A percentile compares a stretch with the other conserved stretches of the same genome.
Conservation (phyloP, 1,140 invertebrate species). For the Papilio polytes region DNA sequence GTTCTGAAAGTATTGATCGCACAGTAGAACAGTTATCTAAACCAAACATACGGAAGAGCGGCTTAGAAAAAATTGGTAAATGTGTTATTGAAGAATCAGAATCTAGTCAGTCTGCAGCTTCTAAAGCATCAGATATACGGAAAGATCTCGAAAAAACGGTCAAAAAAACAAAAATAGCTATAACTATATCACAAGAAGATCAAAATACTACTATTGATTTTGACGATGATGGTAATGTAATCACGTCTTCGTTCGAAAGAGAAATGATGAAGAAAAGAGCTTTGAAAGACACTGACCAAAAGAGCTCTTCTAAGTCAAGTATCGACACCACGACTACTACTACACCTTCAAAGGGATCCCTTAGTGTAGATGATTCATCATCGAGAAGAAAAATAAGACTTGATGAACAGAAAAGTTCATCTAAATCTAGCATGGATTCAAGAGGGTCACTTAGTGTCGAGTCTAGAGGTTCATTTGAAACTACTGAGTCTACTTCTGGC, state of each 20-base stretch:
- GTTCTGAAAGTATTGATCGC: constrained; percentile 82
- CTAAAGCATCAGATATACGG: constrained; percentile 70
- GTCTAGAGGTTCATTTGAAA: constrained; percentile 88
- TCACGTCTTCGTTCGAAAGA: constrained; percentile 76
- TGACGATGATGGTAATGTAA: constrained; percentile 79
- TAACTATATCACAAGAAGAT: constrained; percentile 83
- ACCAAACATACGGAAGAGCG: constrained; percentile 68
- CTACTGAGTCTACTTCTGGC: constrained; percentile 89
- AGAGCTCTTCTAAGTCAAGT: constrained; percentile 81
- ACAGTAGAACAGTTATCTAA: constrained; percentile 77
- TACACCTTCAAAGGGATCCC: constrained; percentile 79
- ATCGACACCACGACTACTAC: constrained; percentile 80
- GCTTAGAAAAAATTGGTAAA: constrained; percentile 79
- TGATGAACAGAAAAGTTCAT: constrained; percentile 84
- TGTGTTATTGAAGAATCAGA: constrained; percentile 80
- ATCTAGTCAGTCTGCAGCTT: constrained; percentile 79
- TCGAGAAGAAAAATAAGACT: constrained; percentile 76
- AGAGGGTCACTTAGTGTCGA: constrained; percentile 86
- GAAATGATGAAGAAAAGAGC: constrained; percentile 74
- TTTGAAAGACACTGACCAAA: constrained; percentile 78
- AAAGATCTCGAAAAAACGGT: constrained; percentile 65
- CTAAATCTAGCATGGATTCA: constrained; percentile 86
- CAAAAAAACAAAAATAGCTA: constrained; percentile 82
- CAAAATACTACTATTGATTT: constrained; percentile 82
- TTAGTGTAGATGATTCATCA: constrained; percentile 82